Evolutionary conservation across 1,140 invertebrate species (phyloP).

Genomic region (Drosophila hydei): DNA sequence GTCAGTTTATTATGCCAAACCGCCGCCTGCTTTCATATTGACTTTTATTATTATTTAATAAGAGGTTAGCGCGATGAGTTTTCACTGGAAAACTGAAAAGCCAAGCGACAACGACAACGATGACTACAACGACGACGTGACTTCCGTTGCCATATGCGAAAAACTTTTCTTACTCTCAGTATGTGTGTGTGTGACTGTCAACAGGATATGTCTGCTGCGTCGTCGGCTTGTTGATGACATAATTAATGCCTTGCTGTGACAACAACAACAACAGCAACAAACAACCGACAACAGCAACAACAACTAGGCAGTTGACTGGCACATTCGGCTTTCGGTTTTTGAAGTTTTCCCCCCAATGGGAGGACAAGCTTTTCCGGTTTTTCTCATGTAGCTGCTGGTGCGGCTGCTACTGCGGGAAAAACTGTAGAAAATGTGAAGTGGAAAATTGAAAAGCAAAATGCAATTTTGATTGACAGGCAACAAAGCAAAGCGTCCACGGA

Average conservation of each 20-base stretch:
- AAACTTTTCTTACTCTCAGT: constrained; percentile 47
- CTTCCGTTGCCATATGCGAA: constrained; percentile 71
- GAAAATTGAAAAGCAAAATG: constrained; percentile 70
- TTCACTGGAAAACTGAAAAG: constrained; percentile 62
- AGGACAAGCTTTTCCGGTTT: constrained; percentile 69
- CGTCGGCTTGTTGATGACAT: constrained; percentile 75
- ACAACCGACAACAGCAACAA: constrained; percentile 13
- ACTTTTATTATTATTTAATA: constrained; percentile 66
- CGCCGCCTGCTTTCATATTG: constrained; percentile 13
- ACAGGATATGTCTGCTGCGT: constrained; percentile 70
- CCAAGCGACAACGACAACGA: background rate
- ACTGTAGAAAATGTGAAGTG: background rate
- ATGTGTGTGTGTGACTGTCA: constrained; percentile 46
- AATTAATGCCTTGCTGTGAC: constrained; percentile 75
- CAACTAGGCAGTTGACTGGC: constrained; percentile 1
- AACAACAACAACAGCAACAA: constrained; percentile 64
- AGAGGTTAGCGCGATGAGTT: constrained; percentile 42
- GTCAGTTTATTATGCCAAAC: constrained; percentile 26
- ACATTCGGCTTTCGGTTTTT: constrained; percentile 63
- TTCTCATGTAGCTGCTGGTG: constrained; percentile 30
- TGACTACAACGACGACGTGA: constrained; percentile 53
- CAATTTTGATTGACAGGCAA: constrained; percentile 71
- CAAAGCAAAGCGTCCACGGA: constrained; percentile 12
- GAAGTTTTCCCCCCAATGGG: constrained; percentile 63
- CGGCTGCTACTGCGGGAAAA: too few relatives aligned